Conservation (phyloP, 64 coral and sea anemone genomes). For the Catalaphyllia jardinei region DNA sequence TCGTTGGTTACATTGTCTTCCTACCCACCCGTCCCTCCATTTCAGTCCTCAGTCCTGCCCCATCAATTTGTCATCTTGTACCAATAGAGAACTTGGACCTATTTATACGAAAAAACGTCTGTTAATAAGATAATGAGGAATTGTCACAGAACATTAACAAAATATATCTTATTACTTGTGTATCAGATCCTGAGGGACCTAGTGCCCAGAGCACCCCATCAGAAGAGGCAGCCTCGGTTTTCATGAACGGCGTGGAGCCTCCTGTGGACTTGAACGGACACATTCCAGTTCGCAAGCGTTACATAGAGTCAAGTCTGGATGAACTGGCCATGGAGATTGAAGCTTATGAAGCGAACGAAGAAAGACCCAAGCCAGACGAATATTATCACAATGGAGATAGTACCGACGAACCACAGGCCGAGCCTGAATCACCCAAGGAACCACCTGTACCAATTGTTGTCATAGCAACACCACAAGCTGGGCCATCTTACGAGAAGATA, state of each 20-base stretch:
- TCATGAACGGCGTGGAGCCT: background rate
- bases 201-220: constrained; percentile 34
- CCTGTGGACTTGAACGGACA: constrained; percentile 50
- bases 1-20: no score
- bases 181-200: constrained; percentile 9
- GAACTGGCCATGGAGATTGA: constrained; percentile 90
- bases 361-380: background rate
- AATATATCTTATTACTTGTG: background rate
- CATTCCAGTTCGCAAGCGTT: constrained; percentile 52
- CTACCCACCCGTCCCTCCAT: no score
- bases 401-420: background rate
- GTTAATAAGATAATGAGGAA: no score
- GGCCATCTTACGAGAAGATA: background rate
- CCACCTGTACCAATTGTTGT: background rate
- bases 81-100: no score
- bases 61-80: no score
- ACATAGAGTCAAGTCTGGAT: constrained; percentile 88
- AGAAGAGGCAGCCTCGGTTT: constrained; percentile 31
- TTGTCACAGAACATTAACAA: background rate
- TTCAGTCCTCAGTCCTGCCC: no score
- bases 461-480: background rate
- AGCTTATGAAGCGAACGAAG: constrained; percentile 60
- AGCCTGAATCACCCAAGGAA: background rate
- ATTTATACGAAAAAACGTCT: no score
- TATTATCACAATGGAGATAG: background rate